phyloP scores from a whole-genome alignment of 2,113 vertebrate species.

The Protobothrops flavoviridis region DNA sequence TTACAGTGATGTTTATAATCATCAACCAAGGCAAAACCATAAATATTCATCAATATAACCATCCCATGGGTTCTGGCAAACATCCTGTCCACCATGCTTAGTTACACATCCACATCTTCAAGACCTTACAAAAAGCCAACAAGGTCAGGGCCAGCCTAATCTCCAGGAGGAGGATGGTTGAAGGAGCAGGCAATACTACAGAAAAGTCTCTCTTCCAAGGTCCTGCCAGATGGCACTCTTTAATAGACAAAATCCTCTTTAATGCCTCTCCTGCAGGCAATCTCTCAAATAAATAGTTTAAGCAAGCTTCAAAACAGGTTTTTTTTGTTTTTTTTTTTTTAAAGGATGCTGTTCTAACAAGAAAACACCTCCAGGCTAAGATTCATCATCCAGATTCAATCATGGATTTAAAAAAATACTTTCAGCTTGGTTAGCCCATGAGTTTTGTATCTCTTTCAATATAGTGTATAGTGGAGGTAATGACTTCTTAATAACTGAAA shows the following conservation, averaged over 20 bases:
- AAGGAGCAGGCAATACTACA: not conserved
- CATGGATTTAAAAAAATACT: not conserved
- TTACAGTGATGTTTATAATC: not conserved
- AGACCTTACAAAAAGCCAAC: not conserved
- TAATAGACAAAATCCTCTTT: not conserved
- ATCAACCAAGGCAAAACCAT: not conserved
- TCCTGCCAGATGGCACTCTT: not conserved
- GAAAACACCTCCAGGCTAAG: not conserved
- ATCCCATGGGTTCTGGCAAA: not conserved
- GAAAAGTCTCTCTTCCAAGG: not conserved
- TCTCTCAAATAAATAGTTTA: not conserved
- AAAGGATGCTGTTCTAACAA: not conserved
- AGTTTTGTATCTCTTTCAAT: not conserved
- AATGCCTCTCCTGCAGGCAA: not conserved
- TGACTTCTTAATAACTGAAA: slow-evolving; percentile 18
- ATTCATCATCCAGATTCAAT: not conserved
- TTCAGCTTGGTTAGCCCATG: not conserved
- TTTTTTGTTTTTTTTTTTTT: not conserved
- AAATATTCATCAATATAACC: not conserved
- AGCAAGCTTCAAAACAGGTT: not conserved
- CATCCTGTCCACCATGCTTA: not conserved
- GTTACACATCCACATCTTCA: not conserved
- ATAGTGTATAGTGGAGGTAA: not conserved
- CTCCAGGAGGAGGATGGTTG: not conserved
- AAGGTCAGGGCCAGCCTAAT: not conserved